Evolutionary conservation across 2,113 vertebrate species (phyloP).

Genomic region (Nipponia nippon): DNA sequence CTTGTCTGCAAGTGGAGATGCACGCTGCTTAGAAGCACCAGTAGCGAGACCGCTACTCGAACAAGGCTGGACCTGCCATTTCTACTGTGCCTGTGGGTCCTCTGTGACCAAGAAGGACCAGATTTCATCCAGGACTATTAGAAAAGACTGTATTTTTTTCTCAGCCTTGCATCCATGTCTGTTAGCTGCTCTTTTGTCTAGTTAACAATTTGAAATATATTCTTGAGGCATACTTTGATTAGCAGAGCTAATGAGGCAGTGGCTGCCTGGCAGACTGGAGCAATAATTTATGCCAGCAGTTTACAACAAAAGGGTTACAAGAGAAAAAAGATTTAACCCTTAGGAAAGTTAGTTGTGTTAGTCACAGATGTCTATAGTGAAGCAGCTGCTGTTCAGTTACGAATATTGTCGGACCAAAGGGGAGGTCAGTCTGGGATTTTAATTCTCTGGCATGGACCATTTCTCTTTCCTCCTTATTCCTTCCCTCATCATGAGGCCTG

Average conservation of each 20-base stretch:
- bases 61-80: neutral
- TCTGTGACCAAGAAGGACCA: neutral
- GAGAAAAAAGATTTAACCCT: neutral
- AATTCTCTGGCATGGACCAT: neutral
- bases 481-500: neutral
- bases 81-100: neutral
- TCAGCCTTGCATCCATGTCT: neutral
- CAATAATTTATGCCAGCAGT: neutral
- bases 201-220: neutral
- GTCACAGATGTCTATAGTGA: neutral
- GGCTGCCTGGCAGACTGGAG: neutral
- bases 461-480: neutral
- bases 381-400: neutral
- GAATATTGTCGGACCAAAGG: neutral
- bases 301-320: neutral
- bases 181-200: neutral
- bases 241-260: slow-evolving; percentile 22
- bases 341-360: neutral
- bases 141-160: neutral
- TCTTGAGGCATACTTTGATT: slow-evolving; percentile 29
- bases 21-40: neutral
- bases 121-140: neutral
- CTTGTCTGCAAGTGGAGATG: neutral
- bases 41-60: neutral
- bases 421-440: neutral